These are phyloP conservation scores for Ornithoptera alexandrae DNA, from an alignment of 2,888 invertebrate species.

Conservation along the genomic window DNA sequence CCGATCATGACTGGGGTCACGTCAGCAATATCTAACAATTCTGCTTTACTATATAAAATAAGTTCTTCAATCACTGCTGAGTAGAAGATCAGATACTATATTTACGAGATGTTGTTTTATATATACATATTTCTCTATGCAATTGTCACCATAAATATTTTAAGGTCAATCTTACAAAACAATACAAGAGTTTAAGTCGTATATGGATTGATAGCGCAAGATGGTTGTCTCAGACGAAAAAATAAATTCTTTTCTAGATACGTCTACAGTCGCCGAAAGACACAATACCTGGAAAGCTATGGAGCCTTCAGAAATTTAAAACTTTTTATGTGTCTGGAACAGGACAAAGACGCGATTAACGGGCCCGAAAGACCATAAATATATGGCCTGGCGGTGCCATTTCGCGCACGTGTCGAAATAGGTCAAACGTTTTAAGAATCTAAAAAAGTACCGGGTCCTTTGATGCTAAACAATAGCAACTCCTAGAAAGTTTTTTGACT, in stretches of 20 bases:
- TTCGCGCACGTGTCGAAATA: slow-evolving; percentile 36
- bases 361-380: slow-evolving; percentile 58
- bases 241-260: slow-evolving; percentile 22
- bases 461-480: slow-evolving; percentile 13
- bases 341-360: slow-evolving; percentile 66
- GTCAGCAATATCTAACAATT: not conserved
- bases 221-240: slow-evolving; percentile 1
- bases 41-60: not conserved
- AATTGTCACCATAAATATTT: not conserved
- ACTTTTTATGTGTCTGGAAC: slow-evolving; percentile 70
- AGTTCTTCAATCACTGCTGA: not conserved
- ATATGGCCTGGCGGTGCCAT: slow-evolving; percentile 38
- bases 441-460: slow-evolving; percentile 17
- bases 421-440: slow-evolving; percentile 31
- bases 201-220: slow-evolving; percentile 5
- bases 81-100: not conserved
- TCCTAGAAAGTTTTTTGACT: slow-evolving; percentile 1
- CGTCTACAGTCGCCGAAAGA: slow-evolving; percentile 39
- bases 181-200: not conserved
- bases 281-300: slow-evolving; percentile 54
- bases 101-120: not conserved
- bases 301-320: slow-evolving; percentile 53
- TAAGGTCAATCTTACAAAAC: not conserved
- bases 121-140: not conserved
- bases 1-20: slow-evolving; percentile 17